Percentiles rank a stretch among this genome's conserved stretches.
phyloP scores from a whole-genome alignment of 2,888 invertebrate species.

The Pollenia labialis region DNA sequence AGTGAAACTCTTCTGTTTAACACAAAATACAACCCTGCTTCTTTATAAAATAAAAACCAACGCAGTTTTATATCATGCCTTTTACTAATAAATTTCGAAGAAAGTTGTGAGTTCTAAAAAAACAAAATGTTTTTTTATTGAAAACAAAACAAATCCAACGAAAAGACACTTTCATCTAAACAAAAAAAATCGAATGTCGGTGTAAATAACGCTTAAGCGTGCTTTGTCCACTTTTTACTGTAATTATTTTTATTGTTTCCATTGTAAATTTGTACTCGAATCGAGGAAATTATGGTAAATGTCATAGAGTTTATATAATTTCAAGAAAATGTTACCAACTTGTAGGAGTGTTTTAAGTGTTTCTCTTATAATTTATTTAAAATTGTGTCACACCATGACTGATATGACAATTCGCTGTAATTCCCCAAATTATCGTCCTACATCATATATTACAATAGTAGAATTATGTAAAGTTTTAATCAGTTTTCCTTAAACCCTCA shows the following conservation, averaged over 20 bases:
- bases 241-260: conserved; percentile 34
- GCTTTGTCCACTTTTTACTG: conserved; percentile 29
- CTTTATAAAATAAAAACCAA: conserved; percentile 1
- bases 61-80: not conserved
- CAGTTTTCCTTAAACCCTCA: no score
- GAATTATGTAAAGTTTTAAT: not conserved
- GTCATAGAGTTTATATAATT: not conserved
- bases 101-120: conserved; percentile 15
- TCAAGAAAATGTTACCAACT: not conserved
- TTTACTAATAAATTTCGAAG: conserved; percentile 27
- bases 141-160: not conserved
- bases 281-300: not conserved
- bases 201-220: conserved; percentile 59
- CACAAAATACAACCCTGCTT: conserved; percentile 31
- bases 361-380: no score
- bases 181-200: conserved; percentile 30
- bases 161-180: conserved; percentile 7
- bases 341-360: no score
- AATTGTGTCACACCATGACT: not conserved
- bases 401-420: conserved; percentile 13
- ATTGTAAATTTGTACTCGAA: conserved; percentile 35
- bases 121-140: not conserved
- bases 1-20: not conserved
- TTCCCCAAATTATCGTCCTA: conserved; percentile 1
- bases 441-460: conserved; percentile 39